phyloP scores from a whole-genome alignment of 1,140 invertebrate genomes.

The Oncopodura yosiiana region DNA sequence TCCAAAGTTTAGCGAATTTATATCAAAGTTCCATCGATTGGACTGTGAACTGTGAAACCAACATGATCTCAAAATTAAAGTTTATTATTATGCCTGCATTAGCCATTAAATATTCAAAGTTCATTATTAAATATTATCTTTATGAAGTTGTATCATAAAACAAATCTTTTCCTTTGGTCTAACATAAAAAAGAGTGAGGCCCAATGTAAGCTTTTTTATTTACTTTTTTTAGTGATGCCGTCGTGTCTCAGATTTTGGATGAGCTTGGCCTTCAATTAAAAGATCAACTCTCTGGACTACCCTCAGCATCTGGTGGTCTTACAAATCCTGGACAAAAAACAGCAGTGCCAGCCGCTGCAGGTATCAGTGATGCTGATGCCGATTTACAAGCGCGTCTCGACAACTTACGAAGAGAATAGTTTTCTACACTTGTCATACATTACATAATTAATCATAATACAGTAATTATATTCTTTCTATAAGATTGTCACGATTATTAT shows the following conservation, averaged over 20 bases:
- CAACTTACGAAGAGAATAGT: constrained; percentile 80
- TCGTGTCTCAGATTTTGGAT: constrained; percentile 87
- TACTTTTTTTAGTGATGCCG: constrained; percentile 58
- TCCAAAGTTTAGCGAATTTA: too few species aligned
- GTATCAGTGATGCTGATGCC: constrained; percentile 76
- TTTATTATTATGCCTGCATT: too few species aligned
- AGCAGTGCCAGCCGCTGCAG: constrained; percentile 43
- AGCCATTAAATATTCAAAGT: too few species aligned
- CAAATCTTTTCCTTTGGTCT: too few species aligned
- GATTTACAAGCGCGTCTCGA: constrained; percentile 89
- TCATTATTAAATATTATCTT: too few species aligned
- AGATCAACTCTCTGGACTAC: constrained; percentile 76
- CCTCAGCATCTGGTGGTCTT: constrained; percentile 51
- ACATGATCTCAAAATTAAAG: too few species aligned
- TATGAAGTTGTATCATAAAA: too few species aligned
- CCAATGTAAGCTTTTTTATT: background rate
- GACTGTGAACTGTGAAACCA: too few species aligned
- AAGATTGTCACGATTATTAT: too few species aligned
- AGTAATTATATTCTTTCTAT: background rate
- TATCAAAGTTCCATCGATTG: too few species aligned
- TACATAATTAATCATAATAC: too few species aligned
- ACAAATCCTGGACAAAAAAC: constrained; percentile 36
- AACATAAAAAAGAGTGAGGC: background rate
- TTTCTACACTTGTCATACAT: background rate
- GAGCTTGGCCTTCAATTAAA: constrained; percentile 90